phyloP scores from a whole-genome alignment of 53 echinoderm and acorn worm genomes.

The Echinometra lucunter region DNA sequence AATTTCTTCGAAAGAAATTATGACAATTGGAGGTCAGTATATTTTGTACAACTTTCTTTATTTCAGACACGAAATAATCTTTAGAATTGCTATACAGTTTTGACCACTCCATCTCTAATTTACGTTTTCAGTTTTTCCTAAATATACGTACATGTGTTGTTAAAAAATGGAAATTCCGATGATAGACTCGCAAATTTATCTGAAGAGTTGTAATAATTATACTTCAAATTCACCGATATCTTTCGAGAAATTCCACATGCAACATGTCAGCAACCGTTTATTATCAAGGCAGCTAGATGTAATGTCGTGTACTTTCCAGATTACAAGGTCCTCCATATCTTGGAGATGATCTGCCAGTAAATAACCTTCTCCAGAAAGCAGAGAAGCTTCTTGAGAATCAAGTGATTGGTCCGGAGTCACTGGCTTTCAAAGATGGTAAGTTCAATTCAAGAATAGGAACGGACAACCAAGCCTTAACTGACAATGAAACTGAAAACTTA shows the following conservation, averaged over 20 bases:
- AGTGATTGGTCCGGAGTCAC: constrained; percentile 81
- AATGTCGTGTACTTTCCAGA: neutral
- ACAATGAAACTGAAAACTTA: too few relatives aligned
- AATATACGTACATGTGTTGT: neutral
- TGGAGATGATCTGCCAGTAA: constrained; percentile 63
- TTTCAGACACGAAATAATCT: too few relatives aligned
- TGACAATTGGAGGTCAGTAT: too few relatives aligned
- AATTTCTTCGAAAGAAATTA: too few relatives aligned
- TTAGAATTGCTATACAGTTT: neutral
- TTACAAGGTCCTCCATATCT: constrained; percentile 41
- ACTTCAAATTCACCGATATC: neutral
- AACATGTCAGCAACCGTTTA: neutral
- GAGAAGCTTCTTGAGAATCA: constrained; percentile 70
- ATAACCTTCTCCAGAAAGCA: constrained; percentile 71
- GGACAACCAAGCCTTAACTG: too few relatives aligned
- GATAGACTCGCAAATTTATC: neutral
- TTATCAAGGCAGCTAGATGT: neutral
- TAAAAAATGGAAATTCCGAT: neutral
- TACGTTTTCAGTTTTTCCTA: neutral
- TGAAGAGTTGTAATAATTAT: too few relatives aligned
- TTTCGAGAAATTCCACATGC: neutral
- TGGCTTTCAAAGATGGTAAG: constrained; percentile 76
- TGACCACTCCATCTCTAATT: neutral
- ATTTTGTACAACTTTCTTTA: too few relatives aligned
- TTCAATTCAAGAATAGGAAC: neutral